These are phyloP conservation scores for Sycophila texana DNA, from an alignment of 2,888 invertebrate genomes.

Conservation along the genomic window DNA sequence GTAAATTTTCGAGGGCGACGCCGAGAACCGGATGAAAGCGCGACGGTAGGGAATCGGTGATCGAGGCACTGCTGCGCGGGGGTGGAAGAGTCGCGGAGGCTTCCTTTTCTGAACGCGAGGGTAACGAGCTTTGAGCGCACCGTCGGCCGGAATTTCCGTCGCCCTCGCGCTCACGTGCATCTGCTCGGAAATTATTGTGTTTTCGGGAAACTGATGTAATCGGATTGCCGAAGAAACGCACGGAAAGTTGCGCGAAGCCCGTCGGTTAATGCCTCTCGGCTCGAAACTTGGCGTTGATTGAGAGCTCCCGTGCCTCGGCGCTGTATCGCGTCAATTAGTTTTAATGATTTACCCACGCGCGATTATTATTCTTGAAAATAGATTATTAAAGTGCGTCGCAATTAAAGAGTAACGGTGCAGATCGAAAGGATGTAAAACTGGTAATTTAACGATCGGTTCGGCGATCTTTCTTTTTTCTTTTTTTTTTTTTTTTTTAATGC, in stretches of 20 bases:
- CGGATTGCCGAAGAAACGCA: constrained; percentile 50
- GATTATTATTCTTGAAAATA: neutral
- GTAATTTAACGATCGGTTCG: too few relatives aligned
- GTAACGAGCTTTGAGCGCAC: constrained; percentile 51
- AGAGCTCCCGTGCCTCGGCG: constrained; percentile 6
- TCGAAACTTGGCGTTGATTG: constrained; percentile 40
- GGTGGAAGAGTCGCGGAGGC: neutral
- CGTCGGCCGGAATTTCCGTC: constrained; percentile 43
- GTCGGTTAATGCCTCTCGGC: constrained; percentile 30
- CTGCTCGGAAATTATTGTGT: constrained; percentile 49
- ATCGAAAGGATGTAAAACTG: too few relatives aligned
- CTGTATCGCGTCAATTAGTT: constrained; percentile 16
- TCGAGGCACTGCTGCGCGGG: constrained; percentile 21
- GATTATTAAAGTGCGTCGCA: constrained; percentile 1
- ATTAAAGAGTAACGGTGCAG: neutral
- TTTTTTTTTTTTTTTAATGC: too few relatives aligned
- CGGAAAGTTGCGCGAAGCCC: constrained; percentile 15
- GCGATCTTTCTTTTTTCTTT: too few relatives aligned
- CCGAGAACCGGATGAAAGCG: neutral
- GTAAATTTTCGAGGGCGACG: neutral
- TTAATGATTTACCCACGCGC: constrained; percentile 2
- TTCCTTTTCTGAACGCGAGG: neutral
- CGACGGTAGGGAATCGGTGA: neutral
- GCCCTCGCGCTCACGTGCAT: neutral
- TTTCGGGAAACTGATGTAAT: constrained; percentile 53